Base-by-base conservation (phyloP, 2,888 invertebrate species). In the Trachelus troglodyta region DNA sequence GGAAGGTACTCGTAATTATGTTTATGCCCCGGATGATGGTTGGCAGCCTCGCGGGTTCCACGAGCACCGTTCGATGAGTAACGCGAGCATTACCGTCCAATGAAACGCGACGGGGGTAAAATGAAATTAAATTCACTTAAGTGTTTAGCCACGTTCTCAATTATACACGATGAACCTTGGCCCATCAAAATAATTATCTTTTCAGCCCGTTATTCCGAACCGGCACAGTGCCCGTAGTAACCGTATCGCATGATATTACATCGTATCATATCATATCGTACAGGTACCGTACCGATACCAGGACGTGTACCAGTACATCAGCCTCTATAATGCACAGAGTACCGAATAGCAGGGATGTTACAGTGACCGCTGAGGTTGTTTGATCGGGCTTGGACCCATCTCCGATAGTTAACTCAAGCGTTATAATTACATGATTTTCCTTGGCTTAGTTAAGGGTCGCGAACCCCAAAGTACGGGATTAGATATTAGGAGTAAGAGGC, bases 401-500 rank as follows among this genome's bases (percentile, higher is more conserved):
- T 75, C 76, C 73, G 87, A 85, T 88, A 85, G 88, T 87, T 88
- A 87, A 84, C 84, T 87, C 84, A 84, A 88, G 87, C 87, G 88
- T 86, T 89, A 90, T 90, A 90, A 90, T 90, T 90, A 89, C 87
- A 87, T 87, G 87, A 90, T 89, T 89, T 88, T 87, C 86, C 84
- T 82, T 82, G 84, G 85, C 84, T 85, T 77, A 78, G 78, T 78
- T 73, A 78, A 80, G 82, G 84, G 85, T 87, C 86, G 85, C 84
- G 84, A 81, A 83, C 83, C 79, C 81, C 78, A 76, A 73, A 83
- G 79, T 83, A 87, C 87, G 87, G 88, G 86, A 89, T 86, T 84
- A 81, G 82, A 84, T 85, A 88, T 89, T 88, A 76, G 73, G 76
- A 75, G 78, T 78, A 78, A 78, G 78, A 78, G 78, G 78, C 75